Evolutionary conservation across 35 echinoderm and acorn worm species (phyloP).

Genomic region (Heliocidaris erythrogramma): DNA sequence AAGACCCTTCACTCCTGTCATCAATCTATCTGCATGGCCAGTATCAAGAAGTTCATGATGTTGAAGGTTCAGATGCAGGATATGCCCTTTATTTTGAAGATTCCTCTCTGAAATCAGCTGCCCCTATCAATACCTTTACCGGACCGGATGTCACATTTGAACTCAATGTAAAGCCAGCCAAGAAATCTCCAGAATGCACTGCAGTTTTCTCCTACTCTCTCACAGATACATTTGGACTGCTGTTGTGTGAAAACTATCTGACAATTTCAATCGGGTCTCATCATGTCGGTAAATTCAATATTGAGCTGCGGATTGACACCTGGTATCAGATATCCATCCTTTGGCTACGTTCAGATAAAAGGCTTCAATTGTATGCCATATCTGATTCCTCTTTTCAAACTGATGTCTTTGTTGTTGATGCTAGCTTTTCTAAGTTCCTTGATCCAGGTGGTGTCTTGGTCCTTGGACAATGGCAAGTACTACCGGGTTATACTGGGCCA

Average conservation of each 20-base stretch:
- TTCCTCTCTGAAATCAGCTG: conserved; percentile 6
- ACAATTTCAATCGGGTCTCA: conserved; percentile 23
- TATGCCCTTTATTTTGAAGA: conserved; percentile 86
- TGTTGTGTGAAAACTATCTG: conserved; percentile 54
- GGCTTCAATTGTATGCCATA: conserved; percentile 62
- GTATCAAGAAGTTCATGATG: conserved; percentile 63
- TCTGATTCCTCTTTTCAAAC: conserved; percentile 39
- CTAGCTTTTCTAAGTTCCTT: conserved; percentile 35
- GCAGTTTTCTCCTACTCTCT: conserved; percentile 69
- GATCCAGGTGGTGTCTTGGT: conserved; percentile 68
- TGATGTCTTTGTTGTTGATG: conserved; percentile 49
- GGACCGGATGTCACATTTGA: conserved; percentile 86
- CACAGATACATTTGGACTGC: conserved; percentile 53
- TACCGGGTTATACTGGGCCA: conserved; percentile 45
- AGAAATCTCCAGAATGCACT: conserved; percentile 44
- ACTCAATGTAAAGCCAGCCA: conserved; percentile 55
- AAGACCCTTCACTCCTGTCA: conserved; percentile 54
- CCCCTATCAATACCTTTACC: conserved; percentile 63
- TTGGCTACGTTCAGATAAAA: conserved; percentile 57
- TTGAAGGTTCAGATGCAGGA: conserved; percentile 59
- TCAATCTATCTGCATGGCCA: conserved; percentile 57
- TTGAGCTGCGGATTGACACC: conserved; percentile 50
- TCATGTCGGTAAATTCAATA: conserved; percentile 15
- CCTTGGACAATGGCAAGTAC: conserved; percentile 78
- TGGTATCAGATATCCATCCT: conserved; percentile 80